Evolutionary conservation across 2,797 vertebrate genomes (phyloP).

Genomic region (Sebastolobus altivelis): DNA sequence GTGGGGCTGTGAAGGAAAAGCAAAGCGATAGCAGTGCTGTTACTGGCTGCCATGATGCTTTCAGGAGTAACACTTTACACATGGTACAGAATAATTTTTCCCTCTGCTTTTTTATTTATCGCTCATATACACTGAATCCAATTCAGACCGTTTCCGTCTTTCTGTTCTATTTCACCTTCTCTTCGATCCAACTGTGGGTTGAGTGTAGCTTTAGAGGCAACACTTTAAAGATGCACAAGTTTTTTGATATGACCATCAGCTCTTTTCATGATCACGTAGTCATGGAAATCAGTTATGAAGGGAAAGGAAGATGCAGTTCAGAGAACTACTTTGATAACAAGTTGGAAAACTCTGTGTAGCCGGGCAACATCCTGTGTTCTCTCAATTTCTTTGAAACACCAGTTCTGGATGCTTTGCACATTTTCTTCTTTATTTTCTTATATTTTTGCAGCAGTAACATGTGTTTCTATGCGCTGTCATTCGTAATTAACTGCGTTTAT

Average conservation of each 20-base stretch:
- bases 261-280: neutral
- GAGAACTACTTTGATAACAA: conserved; percentile 2
- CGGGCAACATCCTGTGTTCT: neutral
- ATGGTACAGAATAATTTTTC: neutral
- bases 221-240: neutral
- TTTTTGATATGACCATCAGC: neutral
- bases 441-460: neutral
- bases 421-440: neutral
- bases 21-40: conserved; percentile 26
- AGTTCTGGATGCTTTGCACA: neutral
- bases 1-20: conserved; percentile 9
- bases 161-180: neutral
- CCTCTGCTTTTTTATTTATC: conserved; percentile 5
- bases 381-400: neutral
- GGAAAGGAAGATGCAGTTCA: conserved; percentile 10
- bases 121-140: neutral
- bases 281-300: conserved; percentile 25
- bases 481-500: neutral
- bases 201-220: neutral
- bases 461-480: neutral
- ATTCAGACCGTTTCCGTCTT: neutral
- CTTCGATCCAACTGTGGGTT: neutral
- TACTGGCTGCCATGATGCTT: conserved; percentile 34
- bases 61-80: conserved; percentile 13
- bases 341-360: neutral